A percentile compares a stretch with the other conserved stretches of the same genome.
These are phyloP conservation scores for Fragum whitleyi DNA, from an alignment of 2,888 invertebrate species.

Conservation along the genomic window DNA sequence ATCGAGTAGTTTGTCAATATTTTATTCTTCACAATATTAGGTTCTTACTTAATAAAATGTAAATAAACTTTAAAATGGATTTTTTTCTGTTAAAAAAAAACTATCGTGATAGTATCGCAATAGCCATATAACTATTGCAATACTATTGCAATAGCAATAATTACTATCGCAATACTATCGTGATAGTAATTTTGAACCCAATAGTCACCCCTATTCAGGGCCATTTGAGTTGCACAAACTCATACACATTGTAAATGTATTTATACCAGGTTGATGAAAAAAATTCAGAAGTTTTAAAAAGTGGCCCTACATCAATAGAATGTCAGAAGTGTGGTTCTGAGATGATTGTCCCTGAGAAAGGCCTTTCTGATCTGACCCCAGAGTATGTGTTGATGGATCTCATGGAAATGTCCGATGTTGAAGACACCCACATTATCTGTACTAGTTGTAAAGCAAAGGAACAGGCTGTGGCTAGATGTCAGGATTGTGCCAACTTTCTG, in stretches of 20 bases:
- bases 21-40: no score
- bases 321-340: conserved; percentile 71
- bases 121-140: no score
- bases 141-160: no score
- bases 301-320: conserved; percentile 37
- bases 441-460: conserved; percentile 98
- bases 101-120: no score
- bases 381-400: conserved; percentile 92
- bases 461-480: conserved; percentile 96
- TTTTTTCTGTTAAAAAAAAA: no score
- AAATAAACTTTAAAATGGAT: no score
- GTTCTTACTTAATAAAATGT: no score
- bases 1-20: no score
- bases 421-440: conserved; percentile 89
- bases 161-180: no score
- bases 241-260: not conserved
- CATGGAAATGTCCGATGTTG: conserved; percentile 88
- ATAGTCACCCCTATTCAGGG: no score
- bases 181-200: no score
- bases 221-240: no score
- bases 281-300: conserved; percentile 12
- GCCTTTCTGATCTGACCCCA: conserved; percentile 91
- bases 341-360: conserved; percentile 66
- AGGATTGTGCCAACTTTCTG: conserved; percentile 96
- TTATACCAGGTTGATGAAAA: conserved; percentile 53